Evolutionary conservation across 2,888 invertebrate genomes (phyloP), one percentile per base, ranked within the genome.

Genomic region (Lymantria monacha): DNA sequence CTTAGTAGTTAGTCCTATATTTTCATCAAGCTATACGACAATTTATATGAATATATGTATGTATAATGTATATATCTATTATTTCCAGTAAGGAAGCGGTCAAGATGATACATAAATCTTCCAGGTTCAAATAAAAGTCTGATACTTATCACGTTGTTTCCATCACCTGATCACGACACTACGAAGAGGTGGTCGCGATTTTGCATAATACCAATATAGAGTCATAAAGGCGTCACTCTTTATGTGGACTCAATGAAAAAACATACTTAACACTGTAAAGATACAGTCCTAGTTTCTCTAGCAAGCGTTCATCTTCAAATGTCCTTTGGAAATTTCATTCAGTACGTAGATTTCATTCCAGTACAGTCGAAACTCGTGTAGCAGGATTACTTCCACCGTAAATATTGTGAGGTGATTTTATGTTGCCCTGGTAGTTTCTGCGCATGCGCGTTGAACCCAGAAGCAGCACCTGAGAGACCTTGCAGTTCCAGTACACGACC

Each of bases 371-470:
- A 46, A 64, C 59, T 69, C 40, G 54, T 30, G 12, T 51, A 53
- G 44, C 54, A 36, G 30, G 14, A 44, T 50, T 14, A 51, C 49
- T 44, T 48, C 45, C 65, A 66, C 52, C 40, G 61, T 53, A 48
- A 57, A 57, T 44, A 49, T 51, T 47, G 55, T 53, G 57, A 53
- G 51, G 41, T 54, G 61, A 68, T 68, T 62, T 66, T 63, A 67
- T 69, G 56, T 45, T 52, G 57, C 70, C 59, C 54, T 62, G 66
- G 53, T 63, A 64, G 44, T 36, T 31, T 47, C 36, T 63, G 68
- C 83, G 84, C 84, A 76, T 79, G 84, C 81, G 81, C 64, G 61
- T 57, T 82, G 83, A 81, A 83, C 81, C 67, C 74, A 64, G 74
- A 67, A 70, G 60, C 65, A 64, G 65, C 78, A 79, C 78, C 68